phyloP scores from a whole-genome alignment of 2,113 vertebrate species.

The Cololabis saira region DNA sequence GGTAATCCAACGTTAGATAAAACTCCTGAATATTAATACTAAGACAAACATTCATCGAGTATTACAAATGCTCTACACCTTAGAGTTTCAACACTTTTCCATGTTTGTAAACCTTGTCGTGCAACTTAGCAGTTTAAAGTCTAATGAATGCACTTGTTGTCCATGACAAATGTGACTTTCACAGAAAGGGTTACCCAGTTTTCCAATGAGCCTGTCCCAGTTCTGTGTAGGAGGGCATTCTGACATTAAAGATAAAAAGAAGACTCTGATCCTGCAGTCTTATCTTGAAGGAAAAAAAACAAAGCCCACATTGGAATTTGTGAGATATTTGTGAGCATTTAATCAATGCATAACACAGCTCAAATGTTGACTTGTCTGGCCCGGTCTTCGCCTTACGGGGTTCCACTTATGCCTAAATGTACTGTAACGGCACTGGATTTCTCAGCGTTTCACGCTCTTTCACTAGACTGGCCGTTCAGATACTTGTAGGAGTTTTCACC shows the following conservation, averaged over 20 bases:
- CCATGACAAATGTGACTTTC: background rate
- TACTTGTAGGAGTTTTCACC: constrained; percentile 32
- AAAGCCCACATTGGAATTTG: background rate
- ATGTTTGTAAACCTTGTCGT: too few species aligned
- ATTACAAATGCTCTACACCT: too few species aligned
- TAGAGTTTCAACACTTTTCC: too few species aligned
- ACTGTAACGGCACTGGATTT: constrained; percentile 8
- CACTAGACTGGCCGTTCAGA: constrained; percentile 38
- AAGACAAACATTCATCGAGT: too few species aligned
- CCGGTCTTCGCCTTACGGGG: background rate
- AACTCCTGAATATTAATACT: too few species aligned
- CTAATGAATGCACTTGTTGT: background rate
- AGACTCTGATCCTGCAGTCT: constrained; percentile 20
- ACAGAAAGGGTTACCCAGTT: background rate
- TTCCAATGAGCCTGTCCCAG: constrained; percentile 23
- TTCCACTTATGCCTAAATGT: constrained; percentile 34
- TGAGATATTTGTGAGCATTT: background rate
- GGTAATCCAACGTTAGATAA: too few species aligned
- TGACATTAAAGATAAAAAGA: constrained; percentile 21
- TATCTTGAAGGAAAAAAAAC: constrained; percentile 19
- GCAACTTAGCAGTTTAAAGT: background rate
- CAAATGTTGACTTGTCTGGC: background rate
- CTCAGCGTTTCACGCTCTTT: constrained; percentile 47
- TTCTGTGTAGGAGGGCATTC: constrained; percentile 21
- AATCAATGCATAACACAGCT: background rate